phyloP scores from a whole-genome alignment of 2,888 invertebrate species.

The Drosophila fungiperda region DNA sequence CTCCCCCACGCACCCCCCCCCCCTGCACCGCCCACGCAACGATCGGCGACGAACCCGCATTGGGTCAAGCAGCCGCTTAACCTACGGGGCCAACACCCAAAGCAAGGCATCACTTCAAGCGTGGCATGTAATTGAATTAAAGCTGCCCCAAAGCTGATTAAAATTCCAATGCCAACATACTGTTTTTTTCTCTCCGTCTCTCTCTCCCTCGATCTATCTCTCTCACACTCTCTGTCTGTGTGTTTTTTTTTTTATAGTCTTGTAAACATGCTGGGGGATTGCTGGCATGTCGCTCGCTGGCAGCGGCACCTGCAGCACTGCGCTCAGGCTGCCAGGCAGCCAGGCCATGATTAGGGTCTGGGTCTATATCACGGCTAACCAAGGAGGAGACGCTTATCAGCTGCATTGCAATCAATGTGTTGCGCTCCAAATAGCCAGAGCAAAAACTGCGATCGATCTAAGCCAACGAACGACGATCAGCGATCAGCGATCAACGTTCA shows the following conservation, averaged over 20 bases:
- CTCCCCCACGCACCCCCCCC: background rate
- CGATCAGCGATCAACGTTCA: conserved; percentile 16
- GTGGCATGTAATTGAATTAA: conserved; percentile 80
- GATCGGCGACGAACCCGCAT: conserved; percentile 40
- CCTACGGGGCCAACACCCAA: conserved; percentile 44
- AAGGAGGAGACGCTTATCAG: conserved; percentile 61
- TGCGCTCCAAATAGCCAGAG: conserved; percentile 63
- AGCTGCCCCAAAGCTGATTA: conserved; percentile 70
- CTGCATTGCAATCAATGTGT: conserved; percentile 68
- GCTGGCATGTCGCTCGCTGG: conserved; percentile 63
- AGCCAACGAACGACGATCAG: conserved; percentile 44
- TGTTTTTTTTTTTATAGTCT: conserved; percentile 19
- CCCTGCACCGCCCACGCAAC: conserved; percentile 33
- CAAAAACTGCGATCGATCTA: conserved; percentile 48
- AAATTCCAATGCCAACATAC: conserved; percentile 65
- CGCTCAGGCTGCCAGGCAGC: background rate
- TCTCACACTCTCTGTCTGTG: background rate
- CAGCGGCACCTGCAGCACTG: conserved; percentile 63
- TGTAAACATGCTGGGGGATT: conserved; percentile 52
- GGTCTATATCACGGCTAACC: conserved; percentile 17
- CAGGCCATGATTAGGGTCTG: conserved; percentile 41
- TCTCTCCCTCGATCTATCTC: background rate
- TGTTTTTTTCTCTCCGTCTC: background rate
- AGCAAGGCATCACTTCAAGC: conserved; percentile 56
- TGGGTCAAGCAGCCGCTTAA: conserved; percentile 55